Conservation (phyloP, 2,797 vertebrate genomes). For the Distichodus sexfasciatus region DNA sequence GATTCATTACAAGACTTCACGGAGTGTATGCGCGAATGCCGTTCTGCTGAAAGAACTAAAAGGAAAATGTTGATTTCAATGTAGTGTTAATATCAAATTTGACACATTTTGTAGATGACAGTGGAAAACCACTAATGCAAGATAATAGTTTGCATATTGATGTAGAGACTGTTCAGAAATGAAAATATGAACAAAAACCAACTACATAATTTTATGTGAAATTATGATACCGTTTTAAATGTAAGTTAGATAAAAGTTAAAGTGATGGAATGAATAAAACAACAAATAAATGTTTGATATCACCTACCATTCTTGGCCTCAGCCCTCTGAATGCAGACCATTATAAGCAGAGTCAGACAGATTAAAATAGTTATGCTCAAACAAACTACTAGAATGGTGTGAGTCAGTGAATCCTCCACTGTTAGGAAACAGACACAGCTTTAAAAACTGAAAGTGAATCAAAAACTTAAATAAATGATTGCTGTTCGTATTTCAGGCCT, state of each 20-base stretch:
- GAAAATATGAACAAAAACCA: no score
- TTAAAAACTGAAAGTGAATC: no score
- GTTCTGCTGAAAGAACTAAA: conserved; percentile 45
- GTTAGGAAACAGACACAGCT: background rate
- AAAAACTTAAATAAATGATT: no score
- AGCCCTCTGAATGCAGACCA: conserved; percentile 18
- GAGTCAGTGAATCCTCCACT: background rate
- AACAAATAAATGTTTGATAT: background rate
- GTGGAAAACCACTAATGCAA: no score
- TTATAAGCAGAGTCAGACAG: conserved; percentile 43
- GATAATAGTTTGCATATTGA: no score
- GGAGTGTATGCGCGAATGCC: background rate
- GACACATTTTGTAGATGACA: no score
- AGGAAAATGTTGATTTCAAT: background rate
- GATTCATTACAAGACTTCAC: background rate
- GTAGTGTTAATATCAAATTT: no score
- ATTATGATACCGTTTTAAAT: no score
- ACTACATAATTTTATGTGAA: no score
- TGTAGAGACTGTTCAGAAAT: no score
- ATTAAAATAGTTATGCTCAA: conserved; percentile 41
- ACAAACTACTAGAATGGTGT: conserved; percentile 21
- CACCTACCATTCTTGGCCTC: conserved; percentile 56
- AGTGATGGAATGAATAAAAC: background rate
- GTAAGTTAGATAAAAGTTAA: background rate
- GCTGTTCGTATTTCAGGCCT: no score